These are phyloP conservation scores for Thelaira solivaga DNA, from an alignment of 2,888 invertebrate species.

Conservation along the genomic window DNA sequence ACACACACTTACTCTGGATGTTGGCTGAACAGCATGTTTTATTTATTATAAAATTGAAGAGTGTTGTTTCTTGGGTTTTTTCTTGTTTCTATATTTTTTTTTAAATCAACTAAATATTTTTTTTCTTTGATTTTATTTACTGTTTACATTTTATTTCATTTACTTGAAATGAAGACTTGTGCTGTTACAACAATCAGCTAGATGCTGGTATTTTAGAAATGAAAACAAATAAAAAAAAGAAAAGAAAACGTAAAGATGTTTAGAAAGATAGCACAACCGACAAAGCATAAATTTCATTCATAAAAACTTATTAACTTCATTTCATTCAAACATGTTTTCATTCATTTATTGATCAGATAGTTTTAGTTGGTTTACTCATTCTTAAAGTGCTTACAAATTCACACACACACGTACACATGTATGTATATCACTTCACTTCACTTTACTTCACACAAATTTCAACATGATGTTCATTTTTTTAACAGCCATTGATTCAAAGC, in stretches of 20 bases:
- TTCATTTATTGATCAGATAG: constrained; percentile 15
- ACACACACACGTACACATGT: neutral
- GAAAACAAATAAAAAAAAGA: neutral
- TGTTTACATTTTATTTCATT: constrained; percentile 39
- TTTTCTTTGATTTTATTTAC: constrained; percentile 45
- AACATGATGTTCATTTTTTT: neutral
- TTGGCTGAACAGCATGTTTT: constrained; percentile 2
- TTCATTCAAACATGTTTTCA: neutral
- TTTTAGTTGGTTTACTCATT: neutral
- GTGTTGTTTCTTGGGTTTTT: neutral
- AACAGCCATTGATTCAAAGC: constrained; percentile 26
- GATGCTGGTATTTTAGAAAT: neutral
- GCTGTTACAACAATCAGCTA: neutral
- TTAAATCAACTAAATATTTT: constrained; percentile 23
- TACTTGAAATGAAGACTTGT: constrained; percentile 20
- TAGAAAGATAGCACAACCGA: neutral
- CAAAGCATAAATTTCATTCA: constrained; percentile 37
- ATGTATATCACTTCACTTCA: too few species aligned
- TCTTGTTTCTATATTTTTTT: neutral
- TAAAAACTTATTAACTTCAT: constrained; percentile 37
- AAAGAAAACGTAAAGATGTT: too few species aligned
- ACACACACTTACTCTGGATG: too few species aligned
- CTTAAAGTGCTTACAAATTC: neutral
- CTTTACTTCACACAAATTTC: too few species aligned
- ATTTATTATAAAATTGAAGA: constrained; percentile 7